phyloP scores from a whole-genome alignment of 2,797 vertebrate species.

The Coranthus polyacanthus region DNA sequence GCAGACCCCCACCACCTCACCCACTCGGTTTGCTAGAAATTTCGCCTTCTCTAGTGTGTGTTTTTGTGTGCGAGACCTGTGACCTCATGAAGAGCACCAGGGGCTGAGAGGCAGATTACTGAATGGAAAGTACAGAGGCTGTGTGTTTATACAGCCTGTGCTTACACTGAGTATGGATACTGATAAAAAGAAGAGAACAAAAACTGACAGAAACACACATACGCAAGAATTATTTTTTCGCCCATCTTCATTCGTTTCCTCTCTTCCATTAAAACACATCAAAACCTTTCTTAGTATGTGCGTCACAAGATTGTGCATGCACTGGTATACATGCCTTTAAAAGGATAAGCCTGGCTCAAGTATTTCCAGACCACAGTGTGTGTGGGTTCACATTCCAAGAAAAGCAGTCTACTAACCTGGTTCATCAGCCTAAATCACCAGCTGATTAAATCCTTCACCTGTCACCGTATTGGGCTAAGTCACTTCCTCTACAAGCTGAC shows the following conservation, averaged over 20 bases:
- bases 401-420: slow-evolving; percentile 32
- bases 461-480: slow-evolving; percentile 9
- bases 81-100: slow-evolving; percentile 50
- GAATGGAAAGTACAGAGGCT: slow-evolving; percentile 47
- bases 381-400: slow-evolving; percentile 43
- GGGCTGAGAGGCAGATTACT: slow-evolving; percentile 32
- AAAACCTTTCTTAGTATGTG: slow-evolving; percentile 27
- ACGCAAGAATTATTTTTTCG: too few species aligned
- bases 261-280: slow-evolving; percentile 36
- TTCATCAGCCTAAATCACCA: slow-evolving; percentile 47
- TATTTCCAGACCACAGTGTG: slow-evolving; percentile 47
- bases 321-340: slow-evolving; percentile 67
- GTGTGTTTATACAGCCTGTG: slow-evolving; percentile 56
- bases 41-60: slow-evolving; percentile 33
- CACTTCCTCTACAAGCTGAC: background rate
- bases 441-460: slow-evolving; percentile 39
- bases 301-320: slow-evolving; percentile 33
- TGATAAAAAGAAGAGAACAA: slow-evolving; percentile 14
- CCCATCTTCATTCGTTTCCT: too few species aligned
- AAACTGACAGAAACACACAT: slow-evolving; percentile 6
- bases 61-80: slow-evolving; percentile 49
- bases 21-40: slow-evolving; percentile 55
- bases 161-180: slow-evolving; percentile 44
- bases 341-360: slow-evolving; percentile 61
- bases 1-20: slow-evolving; percentile 16